Evolutionary conservation across 2,113 vertebrate genomes (phyloP).

Genomic region (Menidia beryllina): DNA sequence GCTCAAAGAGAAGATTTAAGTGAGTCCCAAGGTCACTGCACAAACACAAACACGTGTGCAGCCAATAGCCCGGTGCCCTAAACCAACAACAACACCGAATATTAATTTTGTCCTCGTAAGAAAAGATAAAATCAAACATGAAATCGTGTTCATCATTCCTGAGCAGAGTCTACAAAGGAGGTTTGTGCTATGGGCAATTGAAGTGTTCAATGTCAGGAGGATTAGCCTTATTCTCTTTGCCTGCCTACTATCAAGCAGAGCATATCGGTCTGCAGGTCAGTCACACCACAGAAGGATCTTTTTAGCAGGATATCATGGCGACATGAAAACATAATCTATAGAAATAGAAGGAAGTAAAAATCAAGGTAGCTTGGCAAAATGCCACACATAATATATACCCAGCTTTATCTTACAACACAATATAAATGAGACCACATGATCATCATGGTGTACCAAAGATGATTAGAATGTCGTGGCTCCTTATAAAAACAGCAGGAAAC

Average conservation of each 20-base stretch:
- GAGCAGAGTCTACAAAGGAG: slow-evolving; percentile 32
- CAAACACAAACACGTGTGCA: slow-evolving; percentile 40
- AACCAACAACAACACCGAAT: slow-evolving; percentile 15
- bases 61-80: slow-evolving; percentile 22
- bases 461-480: no score
- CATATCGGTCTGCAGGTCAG: slow-evolving; percentile 36
- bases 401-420: no score
- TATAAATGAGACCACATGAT: no score
- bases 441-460: no score
- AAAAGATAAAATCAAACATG: slow-evolving; percentile 13
- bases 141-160: slow-evolving; percentile 26
- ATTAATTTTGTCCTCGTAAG: slow-evolving; percentile 11
- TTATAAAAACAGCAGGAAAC: no score
- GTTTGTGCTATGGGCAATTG: slow-evolving; percentile 47
- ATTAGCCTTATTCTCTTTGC: slow-evolving; percentile 46
- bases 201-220: slow-evolving; percentile 48
- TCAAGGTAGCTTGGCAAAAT: background rate
- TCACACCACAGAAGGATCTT: slow-evolving; percentile 22
- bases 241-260: slow-evolving; percentile 62
- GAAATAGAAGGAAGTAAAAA: background rate
- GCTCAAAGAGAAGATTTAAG: slow-evolving; percentile 56
- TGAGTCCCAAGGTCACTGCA: slow-evolving; percentile 44
- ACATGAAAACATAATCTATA: slow-evolving; percentile 41
- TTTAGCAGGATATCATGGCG: slow-evolving; percentile 54
- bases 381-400: no score